Conservation (phyloP, 2,113 vertebrate species). For the Amphiprion ocellaris region DNA sequence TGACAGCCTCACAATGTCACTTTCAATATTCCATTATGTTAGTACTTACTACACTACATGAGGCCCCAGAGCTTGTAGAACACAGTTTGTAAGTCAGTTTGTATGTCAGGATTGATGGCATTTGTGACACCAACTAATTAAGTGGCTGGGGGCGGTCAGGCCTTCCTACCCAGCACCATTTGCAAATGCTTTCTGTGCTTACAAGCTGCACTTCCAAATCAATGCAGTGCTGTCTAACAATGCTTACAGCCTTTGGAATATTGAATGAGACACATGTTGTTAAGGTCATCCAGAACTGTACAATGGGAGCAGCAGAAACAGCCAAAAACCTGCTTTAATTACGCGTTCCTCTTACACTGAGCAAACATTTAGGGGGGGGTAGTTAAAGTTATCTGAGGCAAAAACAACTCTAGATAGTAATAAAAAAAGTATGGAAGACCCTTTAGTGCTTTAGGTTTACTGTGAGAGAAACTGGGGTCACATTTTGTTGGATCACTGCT, state of each 20-base stretch:
- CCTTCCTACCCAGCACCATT: slow-evolving; percentile 22
- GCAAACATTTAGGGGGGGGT: slow-evolving; percentile 44
- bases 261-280: slow-evolving; percentile 44
- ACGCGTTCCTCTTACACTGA: slow-evolving; percentile 9
- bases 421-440: slow-evolving; percentile 15
- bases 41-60: neutral
- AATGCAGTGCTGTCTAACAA: slow-evolving; percentile 32
- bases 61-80: slow-evolving; percentile 16
- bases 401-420: neutral
- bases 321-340: slow-evolving; percentile 24
- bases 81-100: slow-evolving; percentile 15
- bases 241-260: slow-evolving; percentile 24
- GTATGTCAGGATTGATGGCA: slow-evolving; percentile 47
- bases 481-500: slow-evolving; percentile 3
- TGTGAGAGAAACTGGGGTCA: neutral
- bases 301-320: slow-evolving; percentile 9
- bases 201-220: slow-evolving; percentile 48
- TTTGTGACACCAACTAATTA: slow-evolving; percentile 58
- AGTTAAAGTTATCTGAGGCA: slow-evolving; percentile 35
- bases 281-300: slow-evolving; percentile 44
- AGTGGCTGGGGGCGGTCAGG: slow-evolving; percentile 41
- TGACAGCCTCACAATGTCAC: slow-evolving; percentile 34
- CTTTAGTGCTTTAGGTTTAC: neutral
- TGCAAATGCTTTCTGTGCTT: slow-evolving; percentile 24
- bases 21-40: slow-evolving; percentile 47